Evolutionary conservation across 2,888 invertebrate species (phyloP), one percentile per base, ranked within the genome.

Genomic region (Drosophila anomelani): DNA sequence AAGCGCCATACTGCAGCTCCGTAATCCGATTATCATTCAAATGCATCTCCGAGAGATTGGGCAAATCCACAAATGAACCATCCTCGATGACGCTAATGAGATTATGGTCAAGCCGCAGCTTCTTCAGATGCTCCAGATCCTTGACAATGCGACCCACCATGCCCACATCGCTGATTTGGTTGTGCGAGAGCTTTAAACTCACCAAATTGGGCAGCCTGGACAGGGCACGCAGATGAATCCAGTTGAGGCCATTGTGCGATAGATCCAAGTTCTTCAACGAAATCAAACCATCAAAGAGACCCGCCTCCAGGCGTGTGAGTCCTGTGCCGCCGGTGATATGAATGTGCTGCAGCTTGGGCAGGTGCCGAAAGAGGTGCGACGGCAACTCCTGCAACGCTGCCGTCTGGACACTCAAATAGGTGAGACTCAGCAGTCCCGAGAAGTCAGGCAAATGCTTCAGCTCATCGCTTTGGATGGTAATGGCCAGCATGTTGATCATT

Each of bases 51-150:
- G 95, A 94, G 13, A 97, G 91, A 86, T 95, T 94, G 0, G 96
- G 95, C 72, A 96, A 93, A 90, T 97, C 96, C 3, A 96, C 96
- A 92, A 97, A 97, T 1, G 96, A 95, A 0, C 95, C 96, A 92
- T 97, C 97, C 39, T 93, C 94, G 39, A 97, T 92, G 76, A 95
- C 94, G 68, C 94, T 95, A 58, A 97, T 95, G 34, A 94, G 92
- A 90, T 97, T 97, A 61, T 94, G 92, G 87, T 96, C 96, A 15
- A 97, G 92, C 69, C 95, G 94, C 38, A 97, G 91, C 32, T 94
- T 94, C 56, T 96, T 94, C 36, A 97, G 91, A 67, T 94, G 94
- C n/a, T 95, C 95, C 54, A 97, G 93, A 85, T 97, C 97, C 90
- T 96, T 94, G 15, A 95, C 94, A 13, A 95, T 95, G 79, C 96